Evolutionary conservation across 2,888 invertebrate genomes (phyloP), one percentile per base, ranked within the genome.

Genomic region (Pseudococcus viburni): DNA sequence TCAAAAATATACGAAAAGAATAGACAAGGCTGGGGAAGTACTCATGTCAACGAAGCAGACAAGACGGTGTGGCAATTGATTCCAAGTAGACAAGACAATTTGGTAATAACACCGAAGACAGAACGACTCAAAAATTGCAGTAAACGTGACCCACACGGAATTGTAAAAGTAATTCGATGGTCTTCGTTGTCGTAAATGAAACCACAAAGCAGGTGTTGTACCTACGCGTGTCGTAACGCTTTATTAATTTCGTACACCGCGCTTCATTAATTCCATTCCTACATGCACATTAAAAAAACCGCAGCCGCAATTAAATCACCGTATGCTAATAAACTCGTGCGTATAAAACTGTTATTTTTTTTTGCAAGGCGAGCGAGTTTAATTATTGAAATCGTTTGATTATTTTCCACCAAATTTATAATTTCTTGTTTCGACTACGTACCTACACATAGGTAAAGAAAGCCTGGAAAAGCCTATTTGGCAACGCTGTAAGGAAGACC

Each of bases 331-430:
- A 22, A 83, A 83, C 46, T 46, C 80, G n/a, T 17, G 26, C 15
- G 80, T 80, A 42, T 11, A 83, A 46, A 19, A 83, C 46, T 19
- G 80, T 80, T 33, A 33, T 83, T 83, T 46, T 46, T 46, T 19
- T 19, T 17, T 12, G 80, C 46, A 46, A 83, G 80, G 80, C 19
- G 33, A 83, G 46, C 42, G 46, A 83, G 80, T 83, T 39, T 42
- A 42, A 80, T 42, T 42, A 80, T 80, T 46, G 46, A 83, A 83
- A 83, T 46, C 8, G 19, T 83, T 83, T 22, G 46, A 83, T 83
- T 46, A 83, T 83, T 83, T 26, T 26, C 22, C 12, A 15, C 46
- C 11, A 83, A 83, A 83, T 46, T 11, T 19, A 6, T 46, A n/a
- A 9, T 80, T 11, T 80, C 46, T 80, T 6, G 39, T 39, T 55